phyloP scores from a whole-genome alignment of 2,888 invertebrate genomes.

The Perithous albicinctus region DNA sequence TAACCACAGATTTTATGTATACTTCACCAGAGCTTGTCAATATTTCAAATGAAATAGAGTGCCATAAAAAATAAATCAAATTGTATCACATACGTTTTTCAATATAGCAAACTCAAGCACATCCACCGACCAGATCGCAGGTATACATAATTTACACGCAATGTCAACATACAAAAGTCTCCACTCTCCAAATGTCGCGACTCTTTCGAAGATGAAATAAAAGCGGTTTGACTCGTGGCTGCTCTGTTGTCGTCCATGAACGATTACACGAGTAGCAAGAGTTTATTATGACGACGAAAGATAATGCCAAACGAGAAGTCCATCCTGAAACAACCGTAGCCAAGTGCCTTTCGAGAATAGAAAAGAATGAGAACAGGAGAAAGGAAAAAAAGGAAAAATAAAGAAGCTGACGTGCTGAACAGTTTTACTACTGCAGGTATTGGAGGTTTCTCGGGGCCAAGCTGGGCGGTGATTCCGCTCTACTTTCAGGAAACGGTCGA shows the following conservation, averaged over 20 bases:
- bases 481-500: conserved; percentile 26
- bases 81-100: not conserved
- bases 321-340: not conserved
- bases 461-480: conserved; percentile 42
- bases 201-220: not conserved
- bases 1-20: too few species aligned
- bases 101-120: not conserved
- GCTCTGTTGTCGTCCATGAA: not conserved
- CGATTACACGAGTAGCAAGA: not conserved
- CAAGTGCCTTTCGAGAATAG: conserved; percentile 4
- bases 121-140: not conserved
- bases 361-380: conserved; percentile 9
- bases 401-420: conserved; percentile 36
- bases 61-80: not conserved
- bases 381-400: conserved; percentile 7
- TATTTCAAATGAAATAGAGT: not conserved
- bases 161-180: not conserved
- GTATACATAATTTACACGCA: not conserved
- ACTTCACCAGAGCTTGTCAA: too few species aligned
- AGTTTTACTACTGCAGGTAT: conserved; percentile 41
- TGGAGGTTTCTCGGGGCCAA: conserved; percentile 13
- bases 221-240: not conserved
- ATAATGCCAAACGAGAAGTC: conserved; percentile 6
- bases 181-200: not conserved
- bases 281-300: conserved; percentile 14